Conservation (phyloP, 2,113 vertebrate genomes). For the Peromyscus californicus region DNA sequence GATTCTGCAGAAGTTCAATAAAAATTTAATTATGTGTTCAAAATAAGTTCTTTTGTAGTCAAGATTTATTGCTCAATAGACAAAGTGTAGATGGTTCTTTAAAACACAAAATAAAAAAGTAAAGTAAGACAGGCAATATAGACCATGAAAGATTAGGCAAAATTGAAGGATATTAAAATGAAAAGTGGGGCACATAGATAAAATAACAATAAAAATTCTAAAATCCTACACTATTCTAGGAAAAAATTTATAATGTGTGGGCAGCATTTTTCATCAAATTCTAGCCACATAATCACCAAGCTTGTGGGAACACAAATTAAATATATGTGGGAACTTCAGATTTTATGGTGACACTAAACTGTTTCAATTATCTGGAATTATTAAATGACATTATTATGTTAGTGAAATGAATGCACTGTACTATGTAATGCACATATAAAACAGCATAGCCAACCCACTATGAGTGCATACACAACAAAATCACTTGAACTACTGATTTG, state of each 20-base stretch:
- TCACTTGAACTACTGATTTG: background rate
- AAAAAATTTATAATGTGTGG: background rate
- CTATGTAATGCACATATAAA: background rate
- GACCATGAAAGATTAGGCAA: background rate
- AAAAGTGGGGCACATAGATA: background rate
- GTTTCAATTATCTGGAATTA: background rate
- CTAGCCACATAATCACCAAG: background rate
- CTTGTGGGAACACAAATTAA: background rate
- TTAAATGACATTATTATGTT: background rate
- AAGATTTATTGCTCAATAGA: background rate
- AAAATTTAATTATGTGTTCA: background rate
- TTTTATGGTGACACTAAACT: background rate
- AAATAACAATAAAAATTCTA: background rate
- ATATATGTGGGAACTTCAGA: background rate
- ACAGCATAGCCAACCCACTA: background rate
- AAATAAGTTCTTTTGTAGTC: background rate
- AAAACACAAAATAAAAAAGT: background rate
- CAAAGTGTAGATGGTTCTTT: background rate
- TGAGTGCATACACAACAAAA: background rate
- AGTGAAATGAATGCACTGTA: background rate
- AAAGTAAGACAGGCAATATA: background rate
- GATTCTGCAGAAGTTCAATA: background rate
- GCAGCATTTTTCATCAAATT: background rate
- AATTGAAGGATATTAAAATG: background rate
- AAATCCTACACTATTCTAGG: background rate